These are phyloP conservation scores for Neotragus moschatus DNA, from an alignment of 2,113 vertebrate genomes.

Conservation along the genomic window DNA sequence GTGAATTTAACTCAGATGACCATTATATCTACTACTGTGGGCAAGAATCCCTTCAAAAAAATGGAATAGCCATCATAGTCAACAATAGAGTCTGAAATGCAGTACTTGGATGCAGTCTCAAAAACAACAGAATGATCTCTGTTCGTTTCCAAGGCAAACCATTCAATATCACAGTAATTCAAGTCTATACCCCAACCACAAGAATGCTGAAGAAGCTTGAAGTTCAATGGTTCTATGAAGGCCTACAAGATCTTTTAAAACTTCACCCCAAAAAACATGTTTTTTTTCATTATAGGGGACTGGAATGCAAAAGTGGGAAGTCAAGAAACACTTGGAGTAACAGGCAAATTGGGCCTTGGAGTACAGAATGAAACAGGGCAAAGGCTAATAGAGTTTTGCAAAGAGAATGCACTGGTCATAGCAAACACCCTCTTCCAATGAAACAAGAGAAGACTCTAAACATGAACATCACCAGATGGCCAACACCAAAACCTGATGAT, in stretches of 20 bases:
- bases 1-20: neutral
- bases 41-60: neutral
- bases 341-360: neutral
- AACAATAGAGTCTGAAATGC: neutral
- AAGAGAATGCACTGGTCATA: neutral
- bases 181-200: neutral
- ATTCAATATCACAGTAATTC: neutral
- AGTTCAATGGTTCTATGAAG: neutral
- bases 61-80: neutral
- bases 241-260: neutral
- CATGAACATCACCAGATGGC: neutral
- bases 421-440: neutral
- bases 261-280: neutral
- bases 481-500: neutral
- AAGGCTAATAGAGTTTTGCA: neutral
- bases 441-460: neutral
- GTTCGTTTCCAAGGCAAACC: neutral
- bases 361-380: neutral
- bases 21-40: neutral
- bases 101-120: neutral
- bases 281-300: neutral
- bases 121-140: neutral
- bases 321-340: neutral
- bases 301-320: neutral
- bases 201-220: neutral